Percentiles rank a stretch among this genome's conserved stretches.
phyloP scores from a whole-genome alignment of 1,140 invertebrate species.

The Tetranychus cinnabarinus region DNA sequence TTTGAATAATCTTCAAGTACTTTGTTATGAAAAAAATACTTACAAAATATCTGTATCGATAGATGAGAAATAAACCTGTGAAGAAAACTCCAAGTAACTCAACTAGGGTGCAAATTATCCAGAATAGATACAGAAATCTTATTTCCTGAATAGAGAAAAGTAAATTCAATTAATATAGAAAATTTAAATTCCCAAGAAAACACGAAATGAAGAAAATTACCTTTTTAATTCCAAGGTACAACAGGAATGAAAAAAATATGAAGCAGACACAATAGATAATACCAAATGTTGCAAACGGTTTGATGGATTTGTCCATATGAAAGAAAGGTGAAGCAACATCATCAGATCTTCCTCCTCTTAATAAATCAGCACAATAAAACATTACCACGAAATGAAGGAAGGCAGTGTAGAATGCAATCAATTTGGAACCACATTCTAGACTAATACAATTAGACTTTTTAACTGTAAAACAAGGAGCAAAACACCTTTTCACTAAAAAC shows the following conservation, averaged over 20 bases:
- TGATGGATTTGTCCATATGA: slow-evolving; percentile 4
- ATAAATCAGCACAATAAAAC: slow-evolving; percentile 5
- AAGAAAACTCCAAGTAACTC: not conserved
- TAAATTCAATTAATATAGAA: not conserved
- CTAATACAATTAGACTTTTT: not conserved
- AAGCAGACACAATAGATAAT: slow-evolving; percentile 5
- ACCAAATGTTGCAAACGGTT: not conserved
- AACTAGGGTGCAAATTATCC: not conserved
- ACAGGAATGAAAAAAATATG: slow-evolving; percentile 3
- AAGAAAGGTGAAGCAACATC: slow-evolving; percentile 8
- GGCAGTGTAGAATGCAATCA: slow-evolving; percentile 7
- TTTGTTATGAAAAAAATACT: not conserved
- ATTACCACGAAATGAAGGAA: slow-evolving; percentile 3
- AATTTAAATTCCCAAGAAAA: not conserved
- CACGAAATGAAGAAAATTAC: not conserved
- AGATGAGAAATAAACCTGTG: not conserved
- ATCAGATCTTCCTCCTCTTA: slow-evolving; percentile 4
- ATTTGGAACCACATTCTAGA: slow-evolving; percentile 2
- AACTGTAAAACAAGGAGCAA: slow-evolving; percentile 7
- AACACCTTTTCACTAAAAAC: not conserved
- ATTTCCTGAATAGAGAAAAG: not conserved
- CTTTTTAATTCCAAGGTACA: slow-evolving; percentile 6
- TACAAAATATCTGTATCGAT: not conserved
- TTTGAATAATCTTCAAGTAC: not conserved
- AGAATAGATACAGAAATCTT: not conserved